These are phyloP conservation scores for Rhincodon typus DNA, from an alignment of 2,797 vertebrate species.

Conservation along the genomic window DNA sequence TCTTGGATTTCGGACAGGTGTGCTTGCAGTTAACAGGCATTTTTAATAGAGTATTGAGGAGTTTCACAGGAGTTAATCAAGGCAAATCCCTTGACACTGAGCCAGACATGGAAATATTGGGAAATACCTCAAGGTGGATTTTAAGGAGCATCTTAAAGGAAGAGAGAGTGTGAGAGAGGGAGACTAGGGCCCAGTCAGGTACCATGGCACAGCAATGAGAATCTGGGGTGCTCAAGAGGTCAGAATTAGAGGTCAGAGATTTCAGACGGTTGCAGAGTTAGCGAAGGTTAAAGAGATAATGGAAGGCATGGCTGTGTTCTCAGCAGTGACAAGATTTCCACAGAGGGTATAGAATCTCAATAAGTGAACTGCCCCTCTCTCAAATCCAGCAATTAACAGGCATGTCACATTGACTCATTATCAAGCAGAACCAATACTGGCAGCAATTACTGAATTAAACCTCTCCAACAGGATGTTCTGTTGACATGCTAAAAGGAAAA, in stretches of 20 bases:
- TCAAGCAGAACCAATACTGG: background rate
- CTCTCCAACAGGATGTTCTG: too few species aligned
- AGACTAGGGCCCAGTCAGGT: too few species aligned
- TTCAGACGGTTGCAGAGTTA: background rate
- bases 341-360: background rate
- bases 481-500: background rate
- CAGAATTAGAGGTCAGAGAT: background rate
- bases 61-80: background rate
- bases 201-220: too few species aligned
- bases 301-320: background rate
- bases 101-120: background rate
- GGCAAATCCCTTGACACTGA: background rate
- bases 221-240: background rate
- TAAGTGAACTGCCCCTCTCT: background rate
- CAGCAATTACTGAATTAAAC: background rate
- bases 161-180: too few species aligned
- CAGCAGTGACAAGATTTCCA: background rate
- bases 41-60: too few species aligned
- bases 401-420: background rate
- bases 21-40: too few species aligned
- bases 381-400: background rate
- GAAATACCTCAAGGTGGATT: too few species aligned
- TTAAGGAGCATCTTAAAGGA: too few species aligned
- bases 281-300: background rate
- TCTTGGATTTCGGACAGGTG: too few species aligned